A percentile compares a stretch with the other conserved stretches of the same genome.
Conservation (phyloP, 2,797 vertebrate genomes). For the Cuniculus paca region DNA sequence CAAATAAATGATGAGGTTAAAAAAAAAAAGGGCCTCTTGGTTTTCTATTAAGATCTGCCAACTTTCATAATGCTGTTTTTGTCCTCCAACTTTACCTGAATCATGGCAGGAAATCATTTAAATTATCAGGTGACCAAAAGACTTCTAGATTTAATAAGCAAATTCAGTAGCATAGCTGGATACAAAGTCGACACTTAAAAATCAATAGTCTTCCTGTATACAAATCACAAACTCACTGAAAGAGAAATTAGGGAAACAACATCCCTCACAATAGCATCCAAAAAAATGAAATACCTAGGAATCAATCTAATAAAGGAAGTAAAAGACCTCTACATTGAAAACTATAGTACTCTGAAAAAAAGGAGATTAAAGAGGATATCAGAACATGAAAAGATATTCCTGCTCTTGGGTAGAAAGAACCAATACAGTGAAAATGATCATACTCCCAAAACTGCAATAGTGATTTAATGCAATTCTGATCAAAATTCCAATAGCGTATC, state of each 20-base stretch:
- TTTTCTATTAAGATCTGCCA: conserved; percentile 43
- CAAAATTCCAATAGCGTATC: not conserved
- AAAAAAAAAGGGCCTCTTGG: not conserved
- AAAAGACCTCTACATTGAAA: not conserved
- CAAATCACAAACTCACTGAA: not conserved
- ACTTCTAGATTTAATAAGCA: not conserved
- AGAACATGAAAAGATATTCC: not conserved
- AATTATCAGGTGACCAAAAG: not conserved
- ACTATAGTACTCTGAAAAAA: not conserved
- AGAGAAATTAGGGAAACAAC: not conserved
- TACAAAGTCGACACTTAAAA: not conserved
- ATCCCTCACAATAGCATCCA: not conserved
- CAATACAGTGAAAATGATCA: not conserved
- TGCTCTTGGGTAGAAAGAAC: not conserved
- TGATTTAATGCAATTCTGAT: not conserved
- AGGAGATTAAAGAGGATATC: not conserved
- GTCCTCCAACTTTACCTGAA: not conserved
- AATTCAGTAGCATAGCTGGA: not conserved
- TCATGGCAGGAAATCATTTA: not conserved
- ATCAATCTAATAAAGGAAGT: not conserved
- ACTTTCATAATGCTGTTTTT: conserved; percentile 34
- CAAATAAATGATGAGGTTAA: conserved; percentile 36
- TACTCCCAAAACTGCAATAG: not conserved
- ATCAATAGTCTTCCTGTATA: not conserved
- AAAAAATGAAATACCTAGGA: not conserved